Evolutionary conservation across 2,113 vertebrate genomes (phyloP).

Genomic region (Brienomyrus brachyistius): DNA sequence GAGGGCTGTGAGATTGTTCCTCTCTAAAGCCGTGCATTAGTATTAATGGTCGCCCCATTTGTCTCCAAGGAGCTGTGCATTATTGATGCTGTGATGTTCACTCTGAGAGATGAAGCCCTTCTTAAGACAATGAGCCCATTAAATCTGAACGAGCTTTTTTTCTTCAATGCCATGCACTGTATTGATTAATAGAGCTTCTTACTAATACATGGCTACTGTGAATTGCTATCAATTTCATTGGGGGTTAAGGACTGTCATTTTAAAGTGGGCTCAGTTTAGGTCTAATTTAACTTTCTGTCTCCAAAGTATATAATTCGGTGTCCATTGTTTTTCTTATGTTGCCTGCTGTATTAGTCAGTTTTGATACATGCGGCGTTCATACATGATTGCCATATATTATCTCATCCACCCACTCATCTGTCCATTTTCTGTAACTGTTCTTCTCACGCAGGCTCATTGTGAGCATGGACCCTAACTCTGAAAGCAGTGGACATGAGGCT

Average conservation of each 20-base stretch:
- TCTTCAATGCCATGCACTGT: conserved; percentile 32
- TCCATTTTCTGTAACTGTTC: neutral
- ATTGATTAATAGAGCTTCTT: conserved; percentile 40
- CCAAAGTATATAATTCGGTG: neutral
- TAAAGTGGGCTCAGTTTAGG: neutral
- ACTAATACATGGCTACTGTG: conserved; percentile 9
- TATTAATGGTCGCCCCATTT: conserved; percentile 21
- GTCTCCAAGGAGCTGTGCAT: conserved; percentile 39
- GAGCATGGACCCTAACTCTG: neutral
- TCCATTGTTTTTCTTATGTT: neutral
- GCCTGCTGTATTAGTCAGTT: neutral
- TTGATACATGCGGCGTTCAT: neutral
- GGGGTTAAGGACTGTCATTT: neutral
- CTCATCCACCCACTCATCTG: too few relatives aligned
- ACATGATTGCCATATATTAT: too few relatives aligned
- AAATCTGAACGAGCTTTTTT: conserved; percentile 31
- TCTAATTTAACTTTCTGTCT: neutral
- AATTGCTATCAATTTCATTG: conserved; percentile 6
- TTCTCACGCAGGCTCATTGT: neutral
- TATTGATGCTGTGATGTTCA: conserved; percentile 46
- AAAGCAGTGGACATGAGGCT: neutral
- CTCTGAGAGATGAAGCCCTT: conserved; percentile 37
- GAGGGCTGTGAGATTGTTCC: conserved; percentile 13
- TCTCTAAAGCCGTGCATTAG: neutral
- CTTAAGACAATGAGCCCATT: conserved; percentile 41